Base-by-base conservation (phyloP, 53 echinoderm and acorn worm genomes). In the Henricia sp. region DNA sequence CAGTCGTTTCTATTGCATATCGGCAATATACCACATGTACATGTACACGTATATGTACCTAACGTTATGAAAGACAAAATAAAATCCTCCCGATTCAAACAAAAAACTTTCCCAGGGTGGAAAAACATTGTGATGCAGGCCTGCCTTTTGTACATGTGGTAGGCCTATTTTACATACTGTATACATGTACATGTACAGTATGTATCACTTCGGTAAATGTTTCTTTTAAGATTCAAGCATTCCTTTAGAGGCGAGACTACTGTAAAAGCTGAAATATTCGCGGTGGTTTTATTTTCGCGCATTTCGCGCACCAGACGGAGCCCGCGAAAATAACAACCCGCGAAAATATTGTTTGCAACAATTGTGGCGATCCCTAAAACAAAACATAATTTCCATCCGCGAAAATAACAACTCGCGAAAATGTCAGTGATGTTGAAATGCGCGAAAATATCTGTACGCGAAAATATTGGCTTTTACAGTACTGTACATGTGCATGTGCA, bases 301-400 rank as follows among this genome's bases (percentile, higher is more conserved):
- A 44, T 44, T 6, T 44, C 13, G 17, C 3, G 13, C 17, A 9
- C 20, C 19, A 17, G 54, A 4, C 11, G 20, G 20, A 10, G 4
- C 17, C 54, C 54, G 4, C 4, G 4, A 54, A 19, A 4, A 54
- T 3, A 54, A 54, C 4, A 13, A 13, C 17, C 4, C 13, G 4
- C 13, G 54, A n/a, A 58, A 76, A 58, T 76, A 39, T 59, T 74
- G 74, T 25, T 74, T 36, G 11, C 28, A 26, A 37, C 24, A 24
- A 17, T 14, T 16, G 1, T 9, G 25, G 24, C 25, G 9, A 56
- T 28, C 27, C 8, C 20, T 9, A 53, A 9, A 16, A 3, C 17
- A 21, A 60, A 29, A 28, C 16, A n/a, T n/a, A n/a, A n/a, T n/a
- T n/a, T n/a, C n/a, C n/a, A n/a, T n/a, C n/a, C n/a, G n/a, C n/a